These are phyloP conservation scores for Muraenolepis orangiensis DNA, from an alignment of 2,797 vertebrate species.

Conservation along the genomic window DNA sequence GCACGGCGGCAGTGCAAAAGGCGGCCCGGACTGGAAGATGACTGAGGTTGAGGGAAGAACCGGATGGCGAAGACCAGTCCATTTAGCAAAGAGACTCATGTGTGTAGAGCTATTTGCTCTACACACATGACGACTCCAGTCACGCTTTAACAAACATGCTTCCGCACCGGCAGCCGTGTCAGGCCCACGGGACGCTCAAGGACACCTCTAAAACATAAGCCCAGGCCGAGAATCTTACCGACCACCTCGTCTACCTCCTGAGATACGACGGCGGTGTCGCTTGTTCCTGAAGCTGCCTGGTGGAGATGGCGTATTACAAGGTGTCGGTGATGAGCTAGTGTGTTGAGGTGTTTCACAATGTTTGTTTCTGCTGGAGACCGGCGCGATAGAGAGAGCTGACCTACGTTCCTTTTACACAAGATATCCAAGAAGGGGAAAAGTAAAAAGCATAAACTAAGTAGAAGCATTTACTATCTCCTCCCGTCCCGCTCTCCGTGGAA, in stretches of 20 bases:
- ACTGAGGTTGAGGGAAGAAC: slow-evolving; percentile 14
- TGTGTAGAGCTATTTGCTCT: background rate
- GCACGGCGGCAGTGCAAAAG: slow-evolving; percentile 38
- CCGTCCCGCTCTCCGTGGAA: background rate
- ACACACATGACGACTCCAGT: background rate
- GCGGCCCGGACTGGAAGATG: slow-evolving; percentile 38
- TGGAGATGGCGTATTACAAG: background rate
- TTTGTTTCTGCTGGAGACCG: background rate
- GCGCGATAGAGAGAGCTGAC: background rate
- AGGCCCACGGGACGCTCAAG: background rate
- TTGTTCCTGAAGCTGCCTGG: background rate
- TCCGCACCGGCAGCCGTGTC: background rate
- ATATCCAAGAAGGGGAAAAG: background rate
- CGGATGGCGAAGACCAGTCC: background rate
- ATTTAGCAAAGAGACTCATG: background rate
- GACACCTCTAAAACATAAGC: background rate
- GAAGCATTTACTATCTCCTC: background rate
- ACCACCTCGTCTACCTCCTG: background rate
- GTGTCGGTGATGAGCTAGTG: background rate
- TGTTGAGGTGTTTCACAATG: background rate
- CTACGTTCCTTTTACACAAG: background rate
- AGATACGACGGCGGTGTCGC: background rate
- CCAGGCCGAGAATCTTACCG: background rate
- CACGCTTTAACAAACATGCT: background rate
- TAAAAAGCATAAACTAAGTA: no score